Evolutionary conservation across 2,797 vertebrate genomes (phyloP).

Genomic region (Hydrocynus forskahlii): DNA sequence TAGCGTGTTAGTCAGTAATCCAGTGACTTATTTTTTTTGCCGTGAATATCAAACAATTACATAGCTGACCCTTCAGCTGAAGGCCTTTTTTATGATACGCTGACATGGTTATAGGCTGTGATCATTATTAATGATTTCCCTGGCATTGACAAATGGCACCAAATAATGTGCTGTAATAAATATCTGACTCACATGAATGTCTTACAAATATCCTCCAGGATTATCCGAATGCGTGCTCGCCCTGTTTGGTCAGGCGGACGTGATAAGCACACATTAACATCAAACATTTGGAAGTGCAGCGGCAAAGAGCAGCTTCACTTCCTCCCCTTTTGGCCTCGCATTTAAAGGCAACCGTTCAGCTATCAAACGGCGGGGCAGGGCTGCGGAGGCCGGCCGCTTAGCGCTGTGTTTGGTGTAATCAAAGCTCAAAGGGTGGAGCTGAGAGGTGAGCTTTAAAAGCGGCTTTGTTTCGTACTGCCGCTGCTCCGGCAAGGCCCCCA

Average conservation of each 20-base stretch:
- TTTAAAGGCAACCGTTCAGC: constrained; percentile 5
- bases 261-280: neutral
- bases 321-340: neutral
- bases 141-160: constrained; percentile 8
- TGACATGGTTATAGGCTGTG: neutral
- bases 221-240: neutral
- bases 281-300: neutral
- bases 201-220: constrained; percentile 4
- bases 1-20: no score
- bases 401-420: constrained; percentile 40
- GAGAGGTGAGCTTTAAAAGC: constrained; percentile 41
- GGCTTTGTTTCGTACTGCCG: constrained; percentile 47
- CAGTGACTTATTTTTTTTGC: neutral
- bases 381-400: constrained; percentile 7
- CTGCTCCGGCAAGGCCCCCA: constrained; percentile 15
- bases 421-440: constrained; percentile 28
- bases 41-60: neutral
- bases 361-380: constrained; percentile 1
- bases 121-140: constrained; percentile 16
- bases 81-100: neutral
- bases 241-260: neutral
- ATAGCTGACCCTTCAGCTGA: neutral
- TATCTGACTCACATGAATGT: neutral
- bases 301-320: neutral
- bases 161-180: constrained; percentile 22